Evolutionary conservation across 2,113 vertebrate genomes (phyloP).

Genomic region (Glaucidium brasilianum): DNA sequence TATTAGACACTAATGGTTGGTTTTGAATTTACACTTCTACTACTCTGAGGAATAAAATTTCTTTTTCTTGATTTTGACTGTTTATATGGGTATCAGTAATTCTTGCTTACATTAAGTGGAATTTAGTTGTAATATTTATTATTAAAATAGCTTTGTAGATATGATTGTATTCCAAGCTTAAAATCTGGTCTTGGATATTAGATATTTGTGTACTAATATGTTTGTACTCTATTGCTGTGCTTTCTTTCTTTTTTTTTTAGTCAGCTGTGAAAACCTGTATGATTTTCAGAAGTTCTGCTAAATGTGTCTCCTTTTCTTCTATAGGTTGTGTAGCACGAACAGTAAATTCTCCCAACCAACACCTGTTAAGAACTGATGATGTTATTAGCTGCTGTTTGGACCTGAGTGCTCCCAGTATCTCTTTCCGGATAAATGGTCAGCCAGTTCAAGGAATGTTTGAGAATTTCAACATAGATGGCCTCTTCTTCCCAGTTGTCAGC

Average conservation of each 20-base stretch:
- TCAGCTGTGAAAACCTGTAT: not conserved
- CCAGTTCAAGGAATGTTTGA: constrained; percentile 98
- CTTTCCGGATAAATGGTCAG: constrained; percentile 95
- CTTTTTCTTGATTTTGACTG: not conserved
- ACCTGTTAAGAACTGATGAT: constrained; percentile 86
- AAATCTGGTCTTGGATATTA: not conserved
- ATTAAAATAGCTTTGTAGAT: not conserved
- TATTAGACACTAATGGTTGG: not conserved
- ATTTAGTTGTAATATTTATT: not conserved
- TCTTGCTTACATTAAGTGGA: not conserved
- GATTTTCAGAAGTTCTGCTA: not conserved
- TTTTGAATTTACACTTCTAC: not conserved
- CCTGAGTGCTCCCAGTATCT: constrained; percentile 92
- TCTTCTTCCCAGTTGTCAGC: constrained; percentile 94
- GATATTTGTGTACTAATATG: not conserved
- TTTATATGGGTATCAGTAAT: not conserved
- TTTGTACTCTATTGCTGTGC: not conserved
- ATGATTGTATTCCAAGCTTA: not conserved
- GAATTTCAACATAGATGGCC: constrained; percentile 95
- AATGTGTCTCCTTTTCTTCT: not conserved
- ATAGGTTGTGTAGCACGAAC: constrained; percentile 88
- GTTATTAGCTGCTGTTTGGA: constrained; percentile 97
- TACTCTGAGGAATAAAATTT: not conserved
- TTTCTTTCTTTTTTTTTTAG: not conserved
- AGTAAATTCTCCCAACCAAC: constrained; percentile 92